Evolutionary conservation across 2,797 vertebrate species (phyloP).

Genomic region (Enteromius radiatus): DNA sequence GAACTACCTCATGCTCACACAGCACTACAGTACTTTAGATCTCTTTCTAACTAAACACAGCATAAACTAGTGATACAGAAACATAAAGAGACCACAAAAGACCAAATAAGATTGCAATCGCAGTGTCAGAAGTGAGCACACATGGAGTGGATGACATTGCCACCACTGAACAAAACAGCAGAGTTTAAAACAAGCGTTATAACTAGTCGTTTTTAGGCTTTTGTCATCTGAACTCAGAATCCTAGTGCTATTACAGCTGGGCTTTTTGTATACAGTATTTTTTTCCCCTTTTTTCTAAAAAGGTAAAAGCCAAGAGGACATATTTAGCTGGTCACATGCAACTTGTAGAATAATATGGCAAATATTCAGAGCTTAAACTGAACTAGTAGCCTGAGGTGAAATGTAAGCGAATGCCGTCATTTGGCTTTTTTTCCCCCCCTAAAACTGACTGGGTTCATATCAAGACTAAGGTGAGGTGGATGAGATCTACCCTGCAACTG

Average conservation of each 20-base stretch:
- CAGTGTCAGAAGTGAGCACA: conserved; percentile 23
- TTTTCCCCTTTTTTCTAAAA: background rate
- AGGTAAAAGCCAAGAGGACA: background rate
- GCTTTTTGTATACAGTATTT: too few relatives aligned
- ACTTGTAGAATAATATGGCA: background rate
- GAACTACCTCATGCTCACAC: conserved; percentile 33
- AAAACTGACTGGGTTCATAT: background rate
- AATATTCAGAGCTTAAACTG: background rate
- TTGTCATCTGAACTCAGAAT: background rate
- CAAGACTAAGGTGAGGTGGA: conserved; percentile 1
- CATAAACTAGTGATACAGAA: conserved; percentile 26
- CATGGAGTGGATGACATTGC: conserved; percentile 17
- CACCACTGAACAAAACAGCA: conserved; percentile 25
- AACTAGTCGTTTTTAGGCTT: background rate
- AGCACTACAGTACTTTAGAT: conserved; percentile 30
- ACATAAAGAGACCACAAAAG: conserved; percentile 29
- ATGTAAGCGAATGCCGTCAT: background rate
- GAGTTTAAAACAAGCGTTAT: conserved; percentile 3
- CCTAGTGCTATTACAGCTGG: background rate
- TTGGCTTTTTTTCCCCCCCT: background rate
- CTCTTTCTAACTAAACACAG: conserved; percentile 30
- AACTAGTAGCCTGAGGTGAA: conserved; percentile 15
- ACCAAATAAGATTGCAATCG: conserved; percentile 34
- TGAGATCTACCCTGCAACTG: conserved; percentile 11
- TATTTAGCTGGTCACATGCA: conserved; percentile 20